phyloP scores from a whole-genome alignment of 2,888 invertebrate genomes.

The Thymelicus sylvestris region DNA sequence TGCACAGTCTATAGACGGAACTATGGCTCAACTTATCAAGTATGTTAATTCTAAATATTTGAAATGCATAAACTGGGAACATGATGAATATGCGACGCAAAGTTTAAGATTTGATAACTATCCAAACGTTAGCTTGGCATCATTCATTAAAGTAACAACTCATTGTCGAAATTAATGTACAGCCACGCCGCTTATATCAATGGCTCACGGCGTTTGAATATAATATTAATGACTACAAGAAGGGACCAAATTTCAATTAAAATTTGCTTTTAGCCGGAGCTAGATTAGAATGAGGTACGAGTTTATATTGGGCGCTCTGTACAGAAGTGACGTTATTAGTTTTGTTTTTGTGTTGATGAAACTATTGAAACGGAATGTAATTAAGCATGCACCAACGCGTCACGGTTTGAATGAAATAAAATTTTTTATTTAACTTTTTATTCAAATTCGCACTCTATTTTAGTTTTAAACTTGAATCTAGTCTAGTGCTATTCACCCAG shows the following conservation, averaged over 20 bases:
- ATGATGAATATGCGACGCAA: background rate
- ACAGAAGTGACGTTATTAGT: background rate
- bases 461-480: no score
- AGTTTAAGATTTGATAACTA: constrained; percentile 14
- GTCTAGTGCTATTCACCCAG: no score
- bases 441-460: no score
- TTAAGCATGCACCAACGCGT: no score
- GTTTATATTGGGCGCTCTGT: background rate
- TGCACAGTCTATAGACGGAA: background rate
- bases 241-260: constrained; percentile 12
- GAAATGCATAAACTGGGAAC: background rate
- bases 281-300: background rate
- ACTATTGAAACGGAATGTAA: no score
- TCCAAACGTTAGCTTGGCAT: constrained; percentile 3
- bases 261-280: constrained; percentile 1
- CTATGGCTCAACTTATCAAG: background rate
- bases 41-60: background rate
- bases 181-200: constrained; percentile 19
- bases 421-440: no score
- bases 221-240: constrained; percentile 18
- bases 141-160: constrained; percentile 14
- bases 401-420: no score
- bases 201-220: constrained; percentile 11
- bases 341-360: background rate
- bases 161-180: constrained; percentile 26